Evolutionary conservation across 2,888 invertebrate species (phyloP), one percentile per base, ranked within the genome.

Genomic region (Lydus trimaculatus): DNA sequence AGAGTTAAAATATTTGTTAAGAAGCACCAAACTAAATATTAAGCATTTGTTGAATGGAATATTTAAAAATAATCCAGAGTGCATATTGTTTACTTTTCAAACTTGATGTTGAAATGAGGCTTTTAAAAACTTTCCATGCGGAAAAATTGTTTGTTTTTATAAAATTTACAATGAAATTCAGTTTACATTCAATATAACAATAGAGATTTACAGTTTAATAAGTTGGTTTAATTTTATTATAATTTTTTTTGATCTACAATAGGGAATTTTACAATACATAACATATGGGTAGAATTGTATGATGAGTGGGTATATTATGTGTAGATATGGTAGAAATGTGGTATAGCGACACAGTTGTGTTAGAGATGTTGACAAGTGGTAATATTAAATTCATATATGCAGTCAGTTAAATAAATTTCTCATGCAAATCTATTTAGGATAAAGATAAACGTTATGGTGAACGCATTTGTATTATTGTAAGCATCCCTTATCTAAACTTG

Each of bases 351-450:
- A 56, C 56, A 56, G 56, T 56, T 56, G 56, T 25, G 25, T 13
- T 56, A 20, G 56, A 56, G 56, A 56, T 56, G 56, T 56, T 56
- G 56, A 56, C 56, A 56, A 56, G 56, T 56, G 56, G 23, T 56
- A 25, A 56, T 56, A 56, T 56, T 56, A 56, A 56, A 56, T 56
- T 56, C 56, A 56, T 56, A 56, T 56, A 56, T 56, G 56, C 56
- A 25, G 25, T 13, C 56, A 56, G 56, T 56, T 56, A 56, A 56
- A 56, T 56, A 56, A 56, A 56, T 56, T 56, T 56, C 13, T 25
- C 13, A 56, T 56, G 56, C 56, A 56, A 56, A 56, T 56, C 25
- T 56, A 56, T 56, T 56, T 56, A 56, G n/a, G n/a, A n/a, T n/a
- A n/a, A n/a, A n/a, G 56, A 56, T 56, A 56, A 56, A 56, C 25